Percentiles rank a stretch among this genome's conserved stretches.
phyloP scores from a whole-genome alignment of 2,113 vertebrate species.

The Chroicocephalus ridibundus region DNA sequence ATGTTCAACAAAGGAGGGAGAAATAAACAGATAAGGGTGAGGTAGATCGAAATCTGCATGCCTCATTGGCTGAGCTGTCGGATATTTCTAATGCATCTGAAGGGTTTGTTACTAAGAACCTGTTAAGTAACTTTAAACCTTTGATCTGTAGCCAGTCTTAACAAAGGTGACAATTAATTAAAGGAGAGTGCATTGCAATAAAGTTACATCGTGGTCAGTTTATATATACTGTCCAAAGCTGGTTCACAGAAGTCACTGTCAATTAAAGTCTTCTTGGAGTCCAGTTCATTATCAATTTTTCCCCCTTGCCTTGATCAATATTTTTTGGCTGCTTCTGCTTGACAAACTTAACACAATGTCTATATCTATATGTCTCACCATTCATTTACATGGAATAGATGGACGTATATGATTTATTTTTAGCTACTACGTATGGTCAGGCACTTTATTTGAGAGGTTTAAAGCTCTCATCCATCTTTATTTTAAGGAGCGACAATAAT shows the following conservation, averaged over 20 bases:
- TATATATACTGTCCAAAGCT: conserved; percentile 67
- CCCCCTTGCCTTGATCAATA: conserved; percentile 70
- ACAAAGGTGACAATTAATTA: conserved; percentile 81
- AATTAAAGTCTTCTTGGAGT: conserved; percentile 73
- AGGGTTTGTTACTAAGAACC: conserved; percentile 69
- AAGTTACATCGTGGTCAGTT: conserved; percentile 70
- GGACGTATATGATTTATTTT: conserved; percentile 66
- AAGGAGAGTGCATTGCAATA: conserved; percentile 70
- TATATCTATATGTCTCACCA: conserved; percentile 63
- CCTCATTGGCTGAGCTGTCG: conserved; percentile 61
- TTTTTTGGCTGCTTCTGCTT: conserved; percentile 71
- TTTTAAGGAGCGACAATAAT: conserved; percentile 62
- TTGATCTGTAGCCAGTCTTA: conserved; percentile 75
- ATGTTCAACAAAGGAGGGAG: conserved; percentile 50
- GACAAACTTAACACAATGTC: conserved; percentile 67
- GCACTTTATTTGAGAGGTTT: conserved; percentile 63
- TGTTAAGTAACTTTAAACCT: conserved; percentile 72
- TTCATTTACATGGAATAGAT: conserved; percentile 73
- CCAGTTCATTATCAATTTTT: conserved; percentile 72
- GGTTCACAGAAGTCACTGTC: conserved; percentile 71
- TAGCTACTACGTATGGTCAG: conserved; percentile 49
- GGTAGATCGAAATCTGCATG: conserved; percentile 64
- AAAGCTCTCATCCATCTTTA: conserved; percentile 64
- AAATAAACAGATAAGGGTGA: conserved; percentile 57
- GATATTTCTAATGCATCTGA: conserved; percentile 68